These are phyloP conservation scores for Rhadina sibilatrix DNA, from an alignment of 2,113 vertebrate species.

Conservation along the genomic window DNA sequence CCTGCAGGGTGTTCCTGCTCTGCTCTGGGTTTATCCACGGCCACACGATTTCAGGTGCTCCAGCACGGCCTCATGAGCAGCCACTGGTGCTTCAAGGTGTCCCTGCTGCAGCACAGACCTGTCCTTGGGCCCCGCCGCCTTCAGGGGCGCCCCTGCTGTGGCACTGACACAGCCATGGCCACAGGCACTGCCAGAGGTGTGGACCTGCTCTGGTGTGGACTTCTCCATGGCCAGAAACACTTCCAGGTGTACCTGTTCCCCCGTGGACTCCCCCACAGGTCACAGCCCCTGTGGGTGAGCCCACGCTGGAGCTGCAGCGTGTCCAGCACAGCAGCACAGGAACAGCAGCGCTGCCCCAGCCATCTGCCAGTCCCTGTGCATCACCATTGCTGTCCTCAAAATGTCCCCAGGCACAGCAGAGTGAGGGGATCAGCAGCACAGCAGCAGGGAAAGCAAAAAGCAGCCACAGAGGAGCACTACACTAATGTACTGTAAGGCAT, in stretches of 20 bases:
- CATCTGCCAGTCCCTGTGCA: not conserved
- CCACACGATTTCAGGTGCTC: rapidly evolving
- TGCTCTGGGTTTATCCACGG: not conserved
- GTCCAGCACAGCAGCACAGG: not conserved
- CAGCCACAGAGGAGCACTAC: not conserved
- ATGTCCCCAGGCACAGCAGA: not conserved
- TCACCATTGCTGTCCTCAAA: not conserved
- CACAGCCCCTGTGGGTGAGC: not conserved
- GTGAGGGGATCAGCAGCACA: not conserved
- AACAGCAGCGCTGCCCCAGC: rapidly evolving
- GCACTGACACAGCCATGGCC: rapidly evolving
- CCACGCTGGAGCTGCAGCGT: rapidly evolving
- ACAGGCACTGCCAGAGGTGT: too few species aligned
- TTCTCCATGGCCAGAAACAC: not conserved
- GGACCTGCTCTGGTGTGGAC: not conserved
- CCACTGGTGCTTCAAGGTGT: not conserved
- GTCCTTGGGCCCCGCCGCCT: rapidly evolving
- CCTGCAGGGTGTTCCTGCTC: not conserved
- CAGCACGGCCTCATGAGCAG: not conserved
- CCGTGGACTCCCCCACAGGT: rapidly evolving
- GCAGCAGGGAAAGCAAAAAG: not conserved
- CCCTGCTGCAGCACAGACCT: rapidly evolving
- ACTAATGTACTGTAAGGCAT: not conserved
- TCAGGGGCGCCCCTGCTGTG: not conserved
- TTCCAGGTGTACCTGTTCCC: not conserved